These are phyloP conservation scores for Pseudochirops cupreus DNA, from an alignment of 2,797 vertebrate genomes.

Conservation along the genomic window DNA sequence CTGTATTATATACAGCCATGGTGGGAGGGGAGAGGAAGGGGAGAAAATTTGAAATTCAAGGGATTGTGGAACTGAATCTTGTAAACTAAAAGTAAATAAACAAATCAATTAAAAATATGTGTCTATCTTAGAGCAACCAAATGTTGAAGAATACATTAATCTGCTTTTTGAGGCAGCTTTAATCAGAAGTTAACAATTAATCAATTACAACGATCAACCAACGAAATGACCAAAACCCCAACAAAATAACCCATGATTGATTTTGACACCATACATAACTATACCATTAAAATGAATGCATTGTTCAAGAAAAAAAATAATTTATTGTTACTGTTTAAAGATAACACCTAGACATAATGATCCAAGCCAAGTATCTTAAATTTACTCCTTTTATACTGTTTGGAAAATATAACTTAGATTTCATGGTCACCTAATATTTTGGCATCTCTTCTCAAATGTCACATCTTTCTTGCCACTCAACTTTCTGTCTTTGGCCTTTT, in stretches of 20 bases:
- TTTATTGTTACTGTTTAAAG: neutral
- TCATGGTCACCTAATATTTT: neutral
- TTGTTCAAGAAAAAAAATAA: neutral
- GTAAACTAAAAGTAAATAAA: no score
- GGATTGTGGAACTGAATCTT: no score
- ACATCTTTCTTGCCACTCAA: constrained; percentile 16
- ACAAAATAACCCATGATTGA: neutral
- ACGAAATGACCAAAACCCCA: neutral
- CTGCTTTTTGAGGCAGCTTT: neutral
- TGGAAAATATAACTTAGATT: neutral
- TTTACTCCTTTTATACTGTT: neutral
- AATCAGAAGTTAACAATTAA: neutral
- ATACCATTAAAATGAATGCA: neutral
- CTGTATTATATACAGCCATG: no score
- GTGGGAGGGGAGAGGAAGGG: no score
- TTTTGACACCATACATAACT: neutral
- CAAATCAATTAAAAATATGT: no score
- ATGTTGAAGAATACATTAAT: neutral
- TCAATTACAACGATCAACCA: neutral
- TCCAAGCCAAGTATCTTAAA: neutral
- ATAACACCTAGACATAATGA: neutral
- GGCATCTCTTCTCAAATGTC: constrained; percentile 41
- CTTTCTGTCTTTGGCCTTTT: constrained; percentile 47
- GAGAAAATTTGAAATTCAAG: no score
- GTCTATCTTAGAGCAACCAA: neutral